phyloP scores from a whole-genome alignment of 2,888 invertebrate genomes.

The Embidobia sp. region DNA sequence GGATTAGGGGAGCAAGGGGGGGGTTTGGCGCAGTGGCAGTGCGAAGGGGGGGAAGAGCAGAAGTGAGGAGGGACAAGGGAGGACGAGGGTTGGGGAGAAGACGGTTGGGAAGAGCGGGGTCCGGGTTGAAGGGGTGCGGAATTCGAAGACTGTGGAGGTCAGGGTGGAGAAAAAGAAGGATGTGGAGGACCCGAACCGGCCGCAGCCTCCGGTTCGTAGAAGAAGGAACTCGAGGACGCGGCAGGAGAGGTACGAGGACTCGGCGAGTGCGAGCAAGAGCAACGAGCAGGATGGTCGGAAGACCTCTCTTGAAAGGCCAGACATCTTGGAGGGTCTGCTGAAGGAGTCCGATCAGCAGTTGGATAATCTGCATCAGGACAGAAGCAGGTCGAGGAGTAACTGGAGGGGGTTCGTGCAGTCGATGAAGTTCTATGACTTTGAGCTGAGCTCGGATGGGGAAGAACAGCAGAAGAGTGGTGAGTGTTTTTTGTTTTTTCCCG shows the following conservation, averaged over 20 bases:
- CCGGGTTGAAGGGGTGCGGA: conserved; percentile 17
- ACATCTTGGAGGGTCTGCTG: conserved; percentile 75
- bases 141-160: conserved; percentile 36
- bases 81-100: conserved; percentile 13
- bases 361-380: conserved; percentile 72
- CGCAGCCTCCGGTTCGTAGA: conserved; percentile 67
- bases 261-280: background rate
- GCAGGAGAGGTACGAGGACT: conserved; percentile 28
- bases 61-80: conserved; percentile 63
- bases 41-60: conserved; percentile 75
- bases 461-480: conserved; percentile 74
- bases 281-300: conserved; percentile 6
- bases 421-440: conserved; percentile 75
- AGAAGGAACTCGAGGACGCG: conserved; percentile 62
- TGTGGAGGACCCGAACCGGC: conserved; percentile 47
- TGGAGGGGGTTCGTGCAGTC: conserved; percentile 77
- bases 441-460: conserved; percentile 76
- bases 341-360: conserved; percentile 75
- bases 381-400: conserved; percentile 72
- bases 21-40: too few relatives aligned
- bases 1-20: too few relatives aligned
- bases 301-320: conserved; percentile 70
- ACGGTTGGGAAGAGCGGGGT: conserved; percentile 42
- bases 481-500: too few relatives aligned
- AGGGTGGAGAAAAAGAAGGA: conserved; percentile 54